Percentiles rank a stretch among this genome's conserved stretches.
phyloP scores from a whole-genome alignment of 2,797 vertebrate genomes.

The Nannoperca australis region DNA sequence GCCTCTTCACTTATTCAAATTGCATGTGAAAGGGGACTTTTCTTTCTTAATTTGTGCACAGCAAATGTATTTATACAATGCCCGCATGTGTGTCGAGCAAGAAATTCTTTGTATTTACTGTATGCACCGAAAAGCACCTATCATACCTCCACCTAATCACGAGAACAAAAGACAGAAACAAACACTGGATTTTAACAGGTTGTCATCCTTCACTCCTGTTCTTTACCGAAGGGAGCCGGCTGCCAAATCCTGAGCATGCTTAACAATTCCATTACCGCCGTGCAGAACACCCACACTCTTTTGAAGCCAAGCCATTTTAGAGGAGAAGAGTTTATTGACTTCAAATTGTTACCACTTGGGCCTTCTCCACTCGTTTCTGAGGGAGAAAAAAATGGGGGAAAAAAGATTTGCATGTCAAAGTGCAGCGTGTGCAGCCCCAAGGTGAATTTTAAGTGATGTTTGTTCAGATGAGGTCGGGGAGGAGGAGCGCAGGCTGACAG shows the following conservation, averaged over 20 bases:
- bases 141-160: slow-evolving; percentile 49
- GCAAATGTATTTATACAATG: slow-evolving; percentile 17
- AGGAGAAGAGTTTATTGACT: slow-evolving; percentile 85
- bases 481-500: slow-evolving; percentile 34
- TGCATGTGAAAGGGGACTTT: slow-evolving; percentile 2
- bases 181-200: slow-evolving; percentile 66
- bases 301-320: slow-evolving; percentile 83
- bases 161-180: slow-evolving; percentile 37
- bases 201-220: slow-evolving; percentile 74
- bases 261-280: slow-evolving; percentile 79
- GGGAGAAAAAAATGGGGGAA: slow-evolving; percentile 2
- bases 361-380: slow-evolving; percentile 50
- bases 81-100: background rate
- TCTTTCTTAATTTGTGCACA: slow-evolving; percentile 10
- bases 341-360: slow-evolving; percentile 87
- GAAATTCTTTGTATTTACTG: slow-evolving; percentile 5
- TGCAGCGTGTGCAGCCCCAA: slow-evolving; percentile 7
- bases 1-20: slow-evolving; percentile 23
- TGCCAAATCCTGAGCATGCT: slow-evolving; percentile 76
- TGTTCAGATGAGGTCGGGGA: slow-evolving; percentile 28
- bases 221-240: slow-evolving; percentile 65
- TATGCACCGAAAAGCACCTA: slow-evolving; percentile 8
- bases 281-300: slow-evolving; percentile 80
- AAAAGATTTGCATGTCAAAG: slow-evolving; percentile 41
- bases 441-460: slow-evolving; percentile 31